Base-by-base conservation (phyloP, 2,888 invertebrate genomes). In the Pristionchus entomophagus region DNA sequence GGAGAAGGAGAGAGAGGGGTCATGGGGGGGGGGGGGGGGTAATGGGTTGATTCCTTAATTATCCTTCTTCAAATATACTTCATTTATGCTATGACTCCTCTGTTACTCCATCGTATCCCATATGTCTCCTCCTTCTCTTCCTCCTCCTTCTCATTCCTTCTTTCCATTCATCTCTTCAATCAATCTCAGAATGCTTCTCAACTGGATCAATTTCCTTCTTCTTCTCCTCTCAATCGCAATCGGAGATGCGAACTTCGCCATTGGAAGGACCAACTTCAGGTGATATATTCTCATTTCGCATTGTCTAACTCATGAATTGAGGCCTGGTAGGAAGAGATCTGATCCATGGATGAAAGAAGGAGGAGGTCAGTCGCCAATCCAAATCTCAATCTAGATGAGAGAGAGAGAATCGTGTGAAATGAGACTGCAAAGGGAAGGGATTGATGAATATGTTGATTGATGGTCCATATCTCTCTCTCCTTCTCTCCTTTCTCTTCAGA, bases 221-320 rank as follows among this genome's bases (percentile, higher is more conserved):
- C 80, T 80, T 32, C 32, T 49, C 41, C 53, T 80, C 80, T 51
- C 51, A 6, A 26, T 19, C 17, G 51, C 45, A 19, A 5, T 49
- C 8, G 80, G 41, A 32, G 80, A 51, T 8, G 12, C 80, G 3
- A 80, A 80, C 41, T 45, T 80, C 12, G 80, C 80, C 32, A 51
- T 80, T 2, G 80, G 80, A 32, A 80, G 80, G 49, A 80, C 53
- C 29, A 32, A 49, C 73, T 73, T 73, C 80, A 80, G 80, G 80
- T 80, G 29, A 22, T 1, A 65, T 65, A 14, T 32, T 32, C 65
- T 22, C 17, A 5, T n/a, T 32, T 22, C 32, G 8, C 38, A 14
- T 69, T 17, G 12, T 22, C 69, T 59, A 5, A 12, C 26, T 22
- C 26, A 10, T 38, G 8, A 10, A 41, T 41, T 22, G 12, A 73